Base-by-base conservation (phyloP, 2,888 invertebrate species). In the Drosophila nr. perissopoda region DNA sequence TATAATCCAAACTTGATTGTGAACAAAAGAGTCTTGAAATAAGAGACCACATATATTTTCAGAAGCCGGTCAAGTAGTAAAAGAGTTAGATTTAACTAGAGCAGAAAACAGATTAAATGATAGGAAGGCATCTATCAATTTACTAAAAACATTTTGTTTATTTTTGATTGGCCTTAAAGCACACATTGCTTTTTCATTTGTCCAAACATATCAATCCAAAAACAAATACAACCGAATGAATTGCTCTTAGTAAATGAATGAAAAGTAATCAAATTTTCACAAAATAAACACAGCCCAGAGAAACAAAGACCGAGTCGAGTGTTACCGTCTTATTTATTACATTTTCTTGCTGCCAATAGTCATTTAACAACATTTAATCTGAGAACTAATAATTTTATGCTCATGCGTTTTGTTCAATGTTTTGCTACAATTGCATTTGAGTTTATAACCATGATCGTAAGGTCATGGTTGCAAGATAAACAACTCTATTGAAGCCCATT, bases 401-500 rank as follows among this genome's bases (percentile, higher is more conserved):
- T 36, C 2, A 52, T 16, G 36, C 16, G 18, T 53, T 40, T 42
- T 31, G 29, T 40, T 33, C 18, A 48, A 34, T 25, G 27, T 25
- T 31, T 45, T 25, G 11, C n/a, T 7, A 34, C 27, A 45, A n/a
- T 31, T 31, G n/a, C 8, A 7, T 16, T 16, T 8, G 38, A 7
- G 16, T 67, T 52, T n/a, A 7, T n/a, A 38, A 54, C 36, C 49
- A 34, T 11, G 58, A 25, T 40, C 48, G 25, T 29, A 18, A 31
- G 51, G 57, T 40, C 53, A 54, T 59, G 49, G 18, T 36, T 48
- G 38, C 7, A 10, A 65, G 67, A 51, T 52, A 57, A 48, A 45
- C n/a, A 57, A 40, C n/a, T 60, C n/a, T 8, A 60, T 57, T 58
- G 40, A 58, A 53, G 29, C 38, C 36, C 51, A 62, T 57, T 49